Evolutionary conservation across 1,140 invertebrate genomes (phyloP), one percentile per base, ranked within the genome.

Genomic region (Ips nitidus): DNA sequence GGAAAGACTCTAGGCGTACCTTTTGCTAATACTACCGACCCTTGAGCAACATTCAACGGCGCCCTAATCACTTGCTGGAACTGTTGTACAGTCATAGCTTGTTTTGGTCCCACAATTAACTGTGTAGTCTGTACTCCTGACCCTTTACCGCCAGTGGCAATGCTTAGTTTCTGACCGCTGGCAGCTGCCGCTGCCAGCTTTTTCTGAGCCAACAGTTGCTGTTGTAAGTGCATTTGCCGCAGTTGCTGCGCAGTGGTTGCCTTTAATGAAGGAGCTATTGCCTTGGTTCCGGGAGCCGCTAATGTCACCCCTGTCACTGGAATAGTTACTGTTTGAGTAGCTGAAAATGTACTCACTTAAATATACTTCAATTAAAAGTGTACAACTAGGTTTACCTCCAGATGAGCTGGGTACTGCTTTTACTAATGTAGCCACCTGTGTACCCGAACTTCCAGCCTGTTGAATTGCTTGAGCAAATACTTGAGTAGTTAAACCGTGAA

Each of bases 51-150:
- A 2, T 82, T 76, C 3, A 85, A 83, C 0, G 86, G 85, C 56
- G 87, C 85, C 60, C 91, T 87, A 77, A 92, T 89, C 36, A 91
- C 88, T 76, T 92, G 90, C 69, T 91, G 90, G 41, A 93, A 85
- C 74, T 93, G 90, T 74, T 93, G 91, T 56, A 93, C 85, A 0
- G 89, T 91, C 79, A 91, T 86, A 1, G 88, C 85, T 8, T 86
- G 82, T 78, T 91, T 91, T 71, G 82, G 58, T 81, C 86, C 76
- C 1, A 90, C 86, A 40, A 90, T 88, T 6, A 89, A 72, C 69
- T 87, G 87, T 4, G 86, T 82, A 6, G 86, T 82, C 52, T 82
- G 84, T 3, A 86, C 83, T 0, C 83, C 85, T 0, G 83, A 85
- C 75, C 86, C 85, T 1, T 78, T 80, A 8, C 81, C 71, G 6